Evolutionary conservation across 2,797 vertebrate genomes (phyloP).

Genomic region (Champsocephalus esox): DNA sequence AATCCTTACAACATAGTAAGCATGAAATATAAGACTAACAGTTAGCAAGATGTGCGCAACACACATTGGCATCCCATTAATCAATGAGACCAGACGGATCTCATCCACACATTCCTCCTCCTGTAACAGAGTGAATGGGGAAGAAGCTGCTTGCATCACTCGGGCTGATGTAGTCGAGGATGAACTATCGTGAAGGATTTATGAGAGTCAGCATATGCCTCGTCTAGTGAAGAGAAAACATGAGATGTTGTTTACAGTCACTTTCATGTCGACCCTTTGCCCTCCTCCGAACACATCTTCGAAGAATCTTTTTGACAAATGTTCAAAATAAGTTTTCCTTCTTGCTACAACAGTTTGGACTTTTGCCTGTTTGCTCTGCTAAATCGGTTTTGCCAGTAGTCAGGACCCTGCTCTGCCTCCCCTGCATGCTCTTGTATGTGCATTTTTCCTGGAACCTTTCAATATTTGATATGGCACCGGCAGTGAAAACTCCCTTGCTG

Average conservation of each 20-base stretch:
- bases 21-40: background rate
- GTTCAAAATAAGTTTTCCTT: background rate
- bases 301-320: constrained; percentile 13
- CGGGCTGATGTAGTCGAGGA: constrained; percentile 16
- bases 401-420: constrained; percentile 15
- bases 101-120: constrained; percentile 21
- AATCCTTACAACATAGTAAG: background rate
- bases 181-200: constrained; percentile 40
- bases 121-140: constrained; percentile 12
- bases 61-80: constrained; percentile 29
- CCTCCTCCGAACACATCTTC: background rate
- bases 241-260: constrained; percentile 30
- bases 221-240: constrained; percentile 35
- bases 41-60: background rate
- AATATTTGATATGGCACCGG: constrained; percentile 49
- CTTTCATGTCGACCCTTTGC: constrained; percentile 23
- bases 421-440: constrained; percentile 5
- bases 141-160: constrained; percentile 34
- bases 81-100: constrained; percentile 21
- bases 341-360: background rate
- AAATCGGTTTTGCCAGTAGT: constrained; percentile 27
- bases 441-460: constrained; percentile 32
- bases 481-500: constrained; percentile 30
- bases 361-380: constrained; percentile 21
- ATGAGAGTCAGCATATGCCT: constrained; percentile 23